A percentile compares a stretch with the other conserved stretches of the same genome.
Evolutionary conservation across 2,888 invertebrate genomes (phyloP).

Genomic region (Dryobota labecula): DNA sequence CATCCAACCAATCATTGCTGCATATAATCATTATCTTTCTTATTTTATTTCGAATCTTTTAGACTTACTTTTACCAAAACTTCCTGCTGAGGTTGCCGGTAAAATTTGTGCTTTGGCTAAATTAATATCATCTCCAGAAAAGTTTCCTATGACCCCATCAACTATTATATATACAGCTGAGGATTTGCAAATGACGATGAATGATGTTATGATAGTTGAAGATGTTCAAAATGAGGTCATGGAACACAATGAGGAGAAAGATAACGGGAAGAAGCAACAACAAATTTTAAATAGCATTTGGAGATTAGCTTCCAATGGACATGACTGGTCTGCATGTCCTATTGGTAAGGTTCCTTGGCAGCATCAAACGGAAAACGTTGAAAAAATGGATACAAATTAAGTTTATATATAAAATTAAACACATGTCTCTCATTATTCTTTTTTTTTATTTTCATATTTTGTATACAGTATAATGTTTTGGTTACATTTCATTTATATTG

Average conservation of each 20-base stretch:
- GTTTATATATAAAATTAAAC: conserved; percentile 63
- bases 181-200: conserved; percentile 76
- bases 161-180: conserved; percentile 84
- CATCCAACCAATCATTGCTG: conserved; percentile 81
- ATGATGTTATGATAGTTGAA: conserved; percentile 60
- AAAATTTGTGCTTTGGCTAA: conserved; percentile 79
- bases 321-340: conserved; percentile 86
- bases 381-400: conserved; percentile 53
- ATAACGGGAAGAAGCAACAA: conserved; percentile 28
- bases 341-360: conserved; percentile 89
- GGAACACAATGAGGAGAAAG: conserved; percentile 33
- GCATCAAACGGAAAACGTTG: conserved; percentile 12
- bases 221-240: conserved; percentile 43
- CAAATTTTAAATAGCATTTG: conserved; percentile 74
- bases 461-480: conserved; percentile 88
- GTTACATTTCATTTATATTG: conserved; percentile 89
- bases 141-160: conserved; percentile 66
- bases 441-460: conserved; percentile 87
- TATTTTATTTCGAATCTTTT: conserved; percentile 82
- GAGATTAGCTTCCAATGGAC: conserved; percentile 75
- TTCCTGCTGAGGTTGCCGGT: conserved; percentile 72
- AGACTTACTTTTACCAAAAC: conserved; percentile 76
- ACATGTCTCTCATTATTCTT: conserved; percentile 81
- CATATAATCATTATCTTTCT: conserved; percentile 82
- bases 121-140: conserved; percentile 80